A percentile compares a stretch with the other conserved stretches of the same genome.
phyloP scores from a whole-genome alignment of 1,140 invertebrate genomes.

The Holcopasites calliopsidis region DNA sequence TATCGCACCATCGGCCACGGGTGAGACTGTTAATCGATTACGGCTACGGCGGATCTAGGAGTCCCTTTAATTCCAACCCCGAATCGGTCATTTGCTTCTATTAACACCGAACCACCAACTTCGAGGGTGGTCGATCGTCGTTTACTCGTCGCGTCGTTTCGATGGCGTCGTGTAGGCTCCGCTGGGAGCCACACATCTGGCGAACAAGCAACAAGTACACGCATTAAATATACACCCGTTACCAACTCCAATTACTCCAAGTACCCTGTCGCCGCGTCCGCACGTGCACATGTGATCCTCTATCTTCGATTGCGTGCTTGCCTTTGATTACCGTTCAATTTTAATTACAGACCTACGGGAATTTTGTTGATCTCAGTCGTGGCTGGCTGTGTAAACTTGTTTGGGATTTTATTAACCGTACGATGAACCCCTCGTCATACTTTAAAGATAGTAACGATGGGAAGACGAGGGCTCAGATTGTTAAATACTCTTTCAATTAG shows the following conservation, averaged over 20 bases:
- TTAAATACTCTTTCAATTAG: too few relatives aligned
- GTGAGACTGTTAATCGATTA: slow-evolving; percentile 18
- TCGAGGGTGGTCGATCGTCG: slow-evolving; percentile 56
- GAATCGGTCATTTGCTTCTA: slow-evolving; percentile 59
- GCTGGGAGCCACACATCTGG: slow-evolving; percentile 68
- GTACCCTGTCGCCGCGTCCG: slow-evolving; percentile 30
- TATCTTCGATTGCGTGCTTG: slow-evolving; percentile 9
- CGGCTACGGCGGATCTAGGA: not conserved
- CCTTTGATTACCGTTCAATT: not conserved
- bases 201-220: slow-evolving; percentile 70
- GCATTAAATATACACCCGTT: slow-evolving; percentile 61
- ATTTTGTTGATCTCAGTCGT: not conserved
- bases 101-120: slow-evolving; percentile 67
- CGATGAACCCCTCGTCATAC: not conserved
- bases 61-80: not conserved
- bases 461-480: not conserved
- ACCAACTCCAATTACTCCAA: slow-evolving; percentile 58
- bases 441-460: not conserved
- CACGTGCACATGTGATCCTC: slow-evolving; percentile 42
- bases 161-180: slow-evolving; percentile 45
- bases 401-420: not conserved
- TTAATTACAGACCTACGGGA: not conserved
- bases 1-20: not conserved
- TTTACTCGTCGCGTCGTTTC: slow-evolving; percentile 47
- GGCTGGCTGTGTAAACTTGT: not conserved